phyloP scores from a whole-genome alignment of 2,113 vertebrate species.

The Ovibos moschatus region DNA sequence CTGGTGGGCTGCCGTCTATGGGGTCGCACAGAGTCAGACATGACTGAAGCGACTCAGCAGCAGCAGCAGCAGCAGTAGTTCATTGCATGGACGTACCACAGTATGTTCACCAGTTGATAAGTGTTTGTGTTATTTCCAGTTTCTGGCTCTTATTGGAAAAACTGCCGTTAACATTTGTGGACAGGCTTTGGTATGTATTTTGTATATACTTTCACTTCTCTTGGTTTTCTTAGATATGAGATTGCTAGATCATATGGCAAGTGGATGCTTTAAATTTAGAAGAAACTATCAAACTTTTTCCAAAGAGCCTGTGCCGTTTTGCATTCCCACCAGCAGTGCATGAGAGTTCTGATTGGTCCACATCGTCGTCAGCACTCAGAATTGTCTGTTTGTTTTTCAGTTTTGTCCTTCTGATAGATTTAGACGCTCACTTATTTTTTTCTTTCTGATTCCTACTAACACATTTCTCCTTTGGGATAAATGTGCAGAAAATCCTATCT shows the following conservation, averaged over 20 bases:
- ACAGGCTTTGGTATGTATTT: not conserved
- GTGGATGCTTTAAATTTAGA: not conserved
- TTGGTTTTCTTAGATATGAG: not conserved
- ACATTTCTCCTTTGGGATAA: not conserved
- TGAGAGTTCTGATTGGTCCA: not conserved
- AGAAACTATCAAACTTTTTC: not conserved
- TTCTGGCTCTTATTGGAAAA: not conserved
- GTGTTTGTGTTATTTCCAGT: not conserved
- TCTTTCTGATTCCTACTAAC: not conserved
- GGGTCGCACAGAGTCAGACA: too few relatives aligned
- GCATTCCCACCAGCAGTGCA: not conserved
- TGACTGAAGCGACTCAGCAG: too few relatives aligned
- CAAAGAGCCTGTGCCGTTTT: not conserved
- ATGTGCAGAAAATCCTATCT: not conserved
- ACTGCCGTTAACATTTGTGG: not conserved
- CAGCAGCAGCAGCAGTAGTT: not conserved
- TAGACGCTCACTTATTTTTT: not conserved
- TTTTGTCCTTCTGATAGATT: not conserved
- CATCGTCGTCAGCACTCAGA: not conserved
- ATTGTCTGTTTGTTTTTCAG: not conserved
- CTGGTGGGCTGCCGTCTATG: too few relatives aligned
- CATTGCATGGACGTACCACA: too few relatives aligned
- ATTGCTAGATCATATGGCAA: not conserved
- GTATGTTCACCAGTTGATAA: not conserved
- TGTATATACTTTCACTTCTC: not conserved